Evolutionary conservation across 2,888 invertebrate genomes (phyloP), one percentile per base, ranked within the genome.

Genomic region (Bombylius discolor): DNA sequence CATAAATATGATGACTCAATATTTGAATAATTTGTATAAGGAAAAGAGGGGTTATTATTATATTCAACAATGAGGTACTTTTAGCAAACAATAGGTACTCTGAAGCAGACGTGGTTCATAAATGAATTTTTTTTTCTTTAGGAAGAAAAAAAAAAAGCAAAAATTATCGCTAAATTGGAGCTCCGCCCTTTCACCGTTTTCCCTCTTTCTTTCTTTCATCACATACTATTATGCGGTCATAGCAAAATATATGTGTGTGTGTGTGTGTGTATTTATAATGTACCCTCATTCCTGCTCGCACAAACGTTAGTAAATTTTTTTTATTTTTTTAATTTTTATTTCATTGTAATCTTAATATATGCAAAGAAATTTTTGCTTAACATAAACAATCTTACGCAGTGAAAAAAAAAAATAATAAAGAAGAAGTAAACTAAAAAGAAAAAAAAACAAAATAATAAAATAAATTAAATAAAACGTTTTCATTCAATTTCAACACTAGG

Each of bases 161-260:
- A 23, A 23, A 23, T 23, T 42, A 42, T 14, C n/a, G 55, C 53
- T 42, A 60, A 59, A 56, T 44, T 57, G 60, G 60, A 59, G 61
- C 62, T 61, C 62, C 62, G 58, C 60, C 61, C 54, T 58, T 49
- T 53, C 51, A 52, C 59, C 50, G 33, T 54, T 47, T 54, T 51
- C 51, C 51, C 33, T 52, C 48, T 39, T 46, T 52, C 49, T 52
- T 49, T 34, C n/a, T 49, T 49, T 3, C 14, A 42, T 42, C 7
- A 14, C 45, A 45, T 45, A n/a, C n/a, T 23, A 23, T 23, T 23
- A 23, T 23, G 23, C 23, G 23, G 23, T 23, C 23, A 23, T 23
- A 23, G 23, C 23, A 23, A 23, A 23, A 23, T 23, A 23, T 11
- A n/a, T 32, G 13, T 36, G 44, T 33, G 14, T 49, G 45, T 44